Evolutionary conservation across 1,140 invertebrate genomes (phyloP), one percentile per base, ranked within the genome.

Genomic region (Gonatopus flavifemur): DNA sequence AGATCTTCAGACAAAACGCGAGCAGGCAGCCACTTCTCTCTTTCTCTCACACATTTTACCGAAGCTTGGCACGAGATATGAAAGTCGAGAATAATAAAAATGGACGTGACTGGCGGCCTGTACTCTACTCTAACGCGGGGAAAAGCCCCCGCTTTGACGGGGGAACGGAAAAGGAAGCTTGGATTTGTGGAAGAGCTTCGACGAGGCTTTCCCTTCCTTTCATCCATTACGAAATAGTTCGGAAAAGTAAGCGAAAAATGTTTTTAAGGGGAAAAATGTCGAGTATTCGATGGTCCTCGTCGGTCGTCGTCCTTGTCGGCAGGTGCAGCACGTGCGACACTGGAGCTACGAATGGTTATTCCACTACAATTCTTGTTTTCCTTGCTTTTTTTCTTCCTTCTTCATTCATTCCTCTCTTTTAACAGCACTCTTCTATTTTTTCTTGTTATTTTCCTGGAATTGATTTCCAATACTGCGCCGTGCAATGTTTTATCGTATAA

Each of bases 181-280:
- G 57, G 57, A 59, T 59, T 59, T 58, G 55, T 45, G 44, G 49
- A 39, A 48, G 50, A 59, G 49, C 49, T 54, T 54, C 54, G 50
- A 53, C 56, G 51, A 45, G 52, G 56, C 56, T 41, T 56, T 59
- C n/a, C n/a, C n/a, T n/a, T n/a, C n/a, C n/a, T 59, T 59, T 46
- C 59, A 59, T 59, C 57, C 57, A 59, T 59, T 59, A 59, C 51
- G 57, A 36, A 24, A 42, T 24, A 25, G 36, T 25, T 35, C 20
- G 48, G 50, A 31, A 21, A 44, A n/a, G 51, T 12, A 20, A 38
- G 37, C 43, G 56, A 40, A 48, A 59, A 59, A 46, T 59, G 56
- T 53, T 59, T 45, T 59, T 59, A 59, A 38, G 52, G 57, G 43
- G n/a, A n/a, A n/a, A 49, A 42, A 48, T 31, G 57, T 60, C 58